Evolutionary conservation across 1,140 invertebrate species (phyloP).

Genomic region (Holotrichia oblita): DNA sequence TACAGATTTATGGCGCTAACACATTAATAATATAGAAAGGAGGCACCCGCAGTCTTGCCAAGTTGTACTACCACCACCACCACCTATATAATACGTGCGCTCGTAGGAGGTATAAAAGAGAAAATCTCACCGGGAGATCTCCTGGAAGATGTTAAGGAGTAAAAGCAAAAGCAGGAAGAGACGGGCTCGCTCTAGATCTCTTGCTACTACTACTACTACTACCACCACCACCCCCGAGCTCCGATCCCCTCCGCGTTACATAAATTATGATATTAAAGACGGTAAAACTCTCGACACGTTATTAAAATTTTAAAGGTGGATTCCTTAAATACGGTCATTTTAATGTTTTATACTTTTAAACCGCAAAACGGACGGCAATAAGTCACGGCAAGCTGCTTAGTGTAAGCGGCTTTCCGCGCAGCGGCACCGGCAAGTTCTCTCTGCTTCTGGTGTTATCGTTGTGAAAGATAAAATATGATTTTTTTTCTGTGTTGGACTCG

Average conservation of each 20-base stretch:
- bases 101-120: neutral
- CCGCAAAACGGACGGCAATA: conserved; percentile 20
- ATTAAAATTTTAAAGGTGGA: conserved; percentile 27
- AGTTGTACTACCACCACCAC: too few species aligned
- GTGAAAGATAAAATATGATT: neutral
- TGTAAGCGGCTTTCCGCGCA: neutral
- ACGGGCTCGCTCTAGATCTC: too few species aligned
- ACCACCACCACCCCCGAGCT: too few species aligned
- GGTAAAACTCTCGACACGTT: conserved; percentile 20
- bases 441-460: neutral
- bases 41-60: neutral
- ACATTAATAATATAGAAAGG: conserved; percentile 4
- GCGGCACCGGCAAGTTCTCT: too few species aligned
- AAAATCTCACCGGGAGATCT: neutral
- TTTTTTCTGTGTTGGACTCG: neutral
- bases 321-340: conserved; percentile 36
- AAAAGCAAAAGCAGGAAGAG: too few species aligned
- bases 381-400: conserved; percentile 22
- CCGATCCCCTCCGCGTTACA: too few species aligned
- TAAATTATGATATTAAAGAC: conserved; percentile 25
- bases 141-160: neutral
- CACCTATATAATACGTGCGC: too few species aligned
- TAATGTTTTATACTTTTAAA: conserved; percentile 25
- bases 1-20: neutral
- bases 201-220: too few species aligned